These are phyloP conservation scores for Carollia perspicillata DNA, from an alignment of 2,113 vertebrate species.

Conservation along the genomic window DNA sequence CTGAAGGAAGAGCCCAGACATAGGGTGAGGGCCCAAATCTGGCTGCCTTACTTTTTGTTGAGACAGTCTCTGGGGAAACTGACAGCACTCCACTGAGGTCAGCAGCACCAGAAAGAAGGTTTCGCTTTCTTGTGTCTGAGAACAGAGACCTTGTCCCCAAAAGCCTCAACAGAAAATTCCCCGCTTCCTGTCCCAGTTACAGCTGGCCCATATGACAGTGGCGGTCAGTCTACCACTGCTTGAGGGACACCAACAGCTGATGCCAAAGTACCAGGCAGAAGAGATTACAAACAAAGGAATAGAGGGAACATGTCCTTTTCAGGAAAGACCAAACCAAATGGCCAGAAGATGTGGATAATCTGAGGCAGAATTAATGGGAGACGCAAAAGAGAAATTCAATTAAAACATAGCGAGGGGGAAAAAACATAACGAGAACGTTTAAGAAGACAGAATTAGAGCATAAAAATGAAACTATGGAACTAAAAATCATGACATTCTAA, in stretches of 20 bases:
- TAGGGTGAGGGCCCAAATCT: neutral
- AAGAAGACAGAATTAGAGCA: conserved; percentile 6
- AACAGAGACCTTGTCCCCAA: neutral
- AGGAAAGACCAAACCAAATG: neutral
- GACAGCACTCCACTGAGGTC: too few relatives aligned
- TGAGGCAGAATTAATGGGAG: neutral
- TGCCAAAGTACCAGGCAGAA: neutral
- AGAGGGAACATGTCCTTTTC: neutral
- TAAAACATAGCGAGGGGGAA: neutral
- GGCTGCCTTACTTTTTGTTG: neutral
- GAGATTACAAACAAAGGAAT: neutral
- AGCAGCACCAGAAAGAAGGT: neutral
- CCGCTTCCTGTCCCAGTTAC: neutral
- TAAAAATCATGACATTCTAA: conserved; percentile 17
- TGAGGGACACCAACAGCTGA: neutral
- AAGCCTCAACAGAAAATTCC: neutral
- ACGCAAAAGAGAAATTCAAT: neutral
- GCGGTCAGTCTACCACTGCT: neutral
- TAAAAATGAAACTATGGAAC: conserved; percentile 35
- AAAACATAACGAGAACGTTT: neutral
- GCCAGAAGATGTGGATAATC: neutral
- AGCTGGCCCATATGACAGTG: neutral
- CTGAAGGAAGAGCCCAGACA: neutral
- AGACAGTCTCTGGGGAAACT: neutral
- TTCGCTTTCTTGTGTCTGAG: neutral